Evolutionary conservation across 92 coral and sea anemone genomes (phyloP).

Genomic region (Galaxea fascicularis): DNA sequence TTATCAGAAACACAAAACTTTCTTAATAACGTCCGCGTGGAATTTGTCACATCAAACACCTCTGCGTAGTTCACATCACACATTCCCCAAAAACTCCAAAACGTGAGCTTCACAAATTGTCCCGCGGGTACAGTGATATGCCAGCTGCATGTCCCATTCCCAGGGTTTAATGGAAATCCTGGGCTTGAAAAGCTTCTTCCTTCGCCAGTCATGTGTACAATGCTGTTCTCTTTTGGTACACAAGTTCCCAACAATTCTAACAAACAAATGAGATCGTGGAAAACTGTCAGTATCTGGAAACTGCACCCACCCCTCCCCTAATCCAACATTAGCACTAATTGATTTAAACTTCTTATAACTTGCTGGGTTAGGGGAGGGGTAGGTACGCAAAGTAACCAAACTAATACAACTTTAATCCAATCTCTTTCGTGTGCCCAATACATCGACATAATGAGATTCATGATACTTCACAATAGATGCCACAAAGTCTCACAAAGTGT

Average conservation of each 20-base stretch:
- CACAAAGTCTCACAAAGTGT: too few species aligned
- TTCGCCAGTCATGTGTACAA: conserved; percentile 54
- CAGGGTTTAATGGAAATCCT: conserved; percentile 50
- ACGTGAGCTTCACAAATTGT: conserved; percentile 45
- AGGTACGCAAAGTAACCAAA: too few species aligned
- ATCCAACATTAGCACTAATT: too few species aligned
- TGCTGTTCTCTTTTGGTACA: conserved; percentile 25
- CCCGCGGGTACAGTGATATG: conserved; percentile 60
- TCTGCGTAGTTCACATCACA: conserved; percentile 32
- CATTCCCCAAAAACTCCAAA: conserved; percentile 2
- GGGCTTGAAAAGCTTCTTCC: conserved; percentile 65
- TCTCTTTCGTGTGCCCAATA: too few species aligned
- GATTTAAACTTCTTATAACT: too few species aligned
- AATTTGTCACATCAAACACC: conserved; percentile 46
- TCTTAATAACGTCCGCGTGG: conserved; percentile 13
- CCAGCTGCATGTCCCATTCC: conserved; percentile 61
- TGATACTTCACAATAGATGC: too few species aligned
- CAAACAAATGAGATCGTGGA: not conserved
- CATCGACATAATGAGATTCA: too few species aligned
- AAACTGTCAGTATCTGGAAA: too few species aligned
- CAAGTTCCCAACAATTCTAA: conserved; percentile 62
- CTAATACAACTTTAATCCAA: too few species aligned
- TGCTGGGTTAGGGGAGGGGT: too few species aligned
- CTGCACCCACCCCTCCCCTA: too few species aligned
- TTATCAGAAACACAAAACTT: conserved; percentile 22